A percentile compares a stretch with the other conserved stretches of the same genome.
Conservation (phyloP, 2,888 invertebrate genomes). For the Branchellion lobata region DNA sequence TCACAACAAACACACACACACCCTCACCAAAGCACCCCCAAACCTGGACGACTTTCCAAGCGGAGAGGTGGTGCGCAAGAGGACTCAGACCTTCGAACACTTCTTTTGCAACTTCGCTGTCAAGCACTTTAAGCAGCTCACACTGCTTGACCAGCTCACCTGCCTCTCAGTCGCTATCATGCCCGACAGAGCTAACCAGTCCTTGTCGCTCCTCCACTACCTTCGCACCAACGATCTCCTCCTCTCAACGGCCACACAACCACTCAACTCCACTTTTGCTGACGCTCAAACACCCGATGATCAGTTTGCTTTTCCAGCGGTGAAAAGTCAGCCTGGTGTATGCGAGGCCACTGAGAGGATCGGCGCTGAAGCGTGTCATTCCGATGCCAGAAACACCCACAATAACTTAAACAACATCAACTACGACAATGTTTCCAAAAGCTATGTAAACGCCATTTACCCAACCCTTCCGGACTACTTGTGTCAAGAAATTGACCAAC, state of each 20-base stretch:
- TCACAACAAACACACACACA: not conserved
- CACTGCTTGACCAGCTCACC: slow-evolving; percentile 42
- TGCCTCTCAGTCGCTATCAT: slow-evolving; percentile 42
- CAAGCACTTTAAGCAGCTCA: slow-evolving; percentile 42
- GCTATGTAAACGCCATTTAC: not conserved
- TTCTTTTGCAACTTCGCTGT: slow-evolving; percentile 38
- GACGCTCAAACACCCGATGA: not conserved
- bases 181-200: slow-evolving; percentile 44
- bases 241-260: slow-evolving; percentile 18
- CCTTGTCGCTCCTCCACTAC: slow-evolving; percentile 43
- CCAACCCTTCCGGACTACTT: slow-evolving; percentile 34
- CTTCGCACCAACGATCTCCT: slow-evolving; percentile 23
- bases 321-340: not conserved
- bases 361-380: not conserved
- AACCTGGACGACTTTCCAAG: slow-evolving; percentile 46
- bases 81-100: slow-evolving; percentile 38
- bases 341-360: not conserved
- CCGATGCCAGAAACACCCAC: not conserved
- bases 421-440: not conserved
- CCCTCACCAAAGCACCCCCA: not conserved
- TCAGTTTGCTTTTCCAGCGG: not conserved
- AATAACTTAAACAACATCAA: not conserved
- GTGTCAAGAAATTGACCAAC: slow-evolving; percentile 23
- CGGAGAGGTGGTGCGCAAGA: slow-evolving; percentile 23
- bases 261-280: not conserved